Evolutionary conservation across 2,888 invertebrate genomes (phyloP).

Genomic region (Erebia palarica): DNA sequence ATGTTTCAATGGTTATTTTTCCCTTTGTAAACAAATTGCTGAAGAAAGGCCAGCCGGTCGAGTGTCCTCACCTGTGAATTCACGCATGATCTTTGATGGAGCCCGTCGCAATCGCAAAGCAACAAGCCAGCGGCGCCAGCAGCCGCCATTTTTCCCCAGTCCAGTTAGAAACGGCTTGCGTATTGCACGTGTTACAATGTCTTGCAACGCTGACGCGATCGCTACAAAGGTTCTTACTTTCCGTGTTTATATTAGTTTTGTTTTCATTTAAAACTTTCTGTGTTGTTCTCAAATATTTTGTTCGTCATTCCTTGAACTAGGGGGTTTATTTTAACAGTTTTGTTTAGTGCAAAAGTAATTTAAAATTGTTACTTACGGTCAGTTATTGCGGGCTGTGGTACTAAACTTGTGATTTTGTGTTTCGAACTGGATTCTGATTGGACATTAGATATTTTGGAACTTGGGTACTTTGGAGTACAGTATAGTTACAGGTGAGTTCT

Average conservation of each 20-base stretch:
- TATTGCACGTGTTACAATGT: conserved; percentile 50
- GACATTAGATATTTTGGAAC: conserved; percentile 43
- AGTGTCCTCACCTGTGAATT: conserved; percentile 46
- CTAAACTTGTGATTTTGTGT: conserved; percentile 41
- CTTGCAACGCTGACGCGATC: conserved; percentile 36
- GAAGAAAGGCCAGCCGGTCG: background rate
- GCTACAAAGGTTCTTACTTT: conserved; percentile 33
- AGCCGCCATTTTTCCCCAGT: conserved; percentile 70
- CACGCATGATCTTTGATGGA: conserved; percentile 63
- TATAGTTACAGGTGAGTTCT: conserved; percentile 29
- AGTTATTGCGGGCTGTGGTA: conserved; percentile 34
- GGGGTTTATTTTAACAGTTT: background rate
- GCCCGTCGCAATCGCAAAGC: conserved; percentile 43
- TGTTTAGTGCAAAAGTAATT: conserved; percentile 32
- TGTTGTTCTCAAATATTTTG: conserved; percentile 9
- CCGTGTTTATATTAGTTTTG: conserved; percentile 26
- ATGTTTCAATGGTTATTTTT: background rate
- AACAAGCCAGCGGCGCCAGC: conserved; percentile 19
- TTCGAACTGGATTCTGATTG: conserved; percentile 60
- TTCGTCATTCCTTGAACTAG: conserved; percentile 1
- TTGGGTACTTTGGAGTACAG: conserved; percentile 9
- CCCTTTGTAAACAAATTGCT: background rate
- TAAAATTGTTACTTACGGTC: conserved; percentile 37
- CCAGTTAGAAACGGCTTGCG: conserved; percentile 59
- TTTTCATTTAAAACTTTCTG: conserved; percentile 15